Evolutionary conservation across 1,140 invertebrate species (phyloP), one percentile per base, ranked within the genome.

Genomic region (Trypoxylus dichotomus): DNA sequence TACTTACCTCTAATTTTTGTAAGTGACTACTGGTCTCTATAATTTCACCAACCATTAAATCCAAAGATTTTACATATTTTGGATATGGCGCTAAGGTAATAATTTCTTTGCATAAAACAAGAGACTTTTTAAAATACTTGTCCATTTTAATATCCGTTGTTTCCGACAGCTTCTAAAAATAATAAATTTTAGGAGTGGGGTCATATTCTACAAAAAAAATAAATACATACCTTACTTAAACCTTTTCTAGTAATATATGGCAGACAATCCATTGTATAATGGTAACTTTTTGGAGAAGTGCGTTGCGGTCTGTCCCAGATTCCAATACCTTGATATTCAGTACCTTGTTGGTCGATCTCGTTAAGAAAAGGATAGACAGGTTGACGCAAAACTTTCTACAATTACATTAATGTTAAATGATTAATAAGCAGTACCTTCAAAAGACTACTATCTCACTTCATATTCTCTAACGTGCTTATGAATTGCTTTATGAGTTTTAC

Each of bases 381-480:
- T 79, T 89, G 87, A 82, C 89, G 87, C n/a, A 91, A 81, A 11
- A 88, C 83, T 79, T 84, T 86, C 89, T 68, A 13, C 13, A 68
- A 68, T 68, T 24, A 8, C 25, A 68, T 37, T 37, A 37, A 8
- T 8, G 6, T 25, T 24, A 68, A 6, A 41, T 27, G 32, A 54
- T 43, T 21, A 37, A 8, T 7, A 8, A 37, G 10, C 5, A 37
- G 1, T 37, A n/a, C 3, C 32, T 0, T 37, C 0, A 0, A 5
- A 37, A 43, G 0, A 11, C 42, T 37, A 24, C 32, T 24, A 75
- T 2, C 25, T 58, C 79, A 83, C 82, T 79, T 81, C 78, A 87
- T 92, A 98, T 81, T 96, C 92, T 82, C 94, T 94, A 2, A 96
- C 92, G 81, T 93, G 93, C 85, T 97, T 97, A 81, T 94, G 93